Evolutionary conservation across 1,140 invertebrate genomes (phyloP).

Genomic region (Nylanderia fulva): DNA sequence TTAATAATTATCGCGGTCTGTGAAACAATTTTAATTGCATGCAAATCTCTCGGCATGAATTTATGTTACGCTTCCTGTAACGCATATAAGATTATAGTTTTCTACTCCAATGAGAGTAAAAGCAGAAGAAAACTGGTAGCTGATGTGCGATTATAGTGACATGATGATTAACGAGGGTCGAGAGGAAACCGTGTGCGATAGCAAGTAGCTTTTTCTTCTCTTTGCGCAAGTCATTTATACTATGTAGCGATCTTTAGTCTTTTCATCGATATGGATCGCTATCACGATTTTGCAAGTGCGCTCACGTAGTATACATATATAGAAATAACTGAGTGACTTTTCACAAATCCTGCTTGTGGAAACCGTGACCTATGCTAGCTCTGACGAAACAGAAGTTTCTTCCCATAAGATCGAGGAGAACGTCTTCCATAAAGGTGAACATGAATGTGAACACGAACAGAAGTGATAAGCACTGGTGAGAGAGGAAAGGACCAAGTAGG

Average conservation of each 20-base stretch:
- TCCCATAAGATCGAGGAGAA: slow-evolving; percentile 45
- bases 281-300: slow-evolving; percentile 40
- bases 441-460: slow-evolving; percentile 10
- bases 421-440: slow-evolving; percentile 42
- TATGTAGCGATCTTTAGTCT: slow-evolving; percentile 9
- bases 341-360: slow-evolving; percentile 38
- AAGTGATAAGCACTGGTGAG: background rate
- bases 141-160: background rate
- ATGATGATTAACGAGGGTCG: slow-evolving; percentile 11
- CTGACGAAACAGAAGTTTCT: slow-evolving; percentile 52
- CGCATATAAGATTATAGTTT: background rate
- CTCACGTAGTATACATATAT: background rate
- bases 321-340: slow-evolving; percentile 53
- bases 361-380: slow-evolving; percentile 49
- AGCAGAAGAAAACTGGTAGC: background rate
- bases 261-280: slow-evolving; percentile 31
- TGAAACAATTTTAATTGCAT: slow-evolving; percentile 5
- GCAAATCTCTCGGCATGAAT: background rate
- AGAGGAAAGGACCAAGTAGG: background rate
- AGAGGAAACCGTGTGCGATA: slow-evolving; percentile 14
- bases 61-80: background rate
- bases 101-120: background rate
- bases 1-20: slow-evolving; percentile 9
- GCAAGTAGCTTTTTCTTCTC: slow-evolving; percentile 2
- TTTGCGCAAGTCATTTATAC: slow-evolving; percentile 50